Evolutionary conservation across 2,888 invertebrate genomes (phyloP).

Genomic region (Corythucha ciliata): DNA sequence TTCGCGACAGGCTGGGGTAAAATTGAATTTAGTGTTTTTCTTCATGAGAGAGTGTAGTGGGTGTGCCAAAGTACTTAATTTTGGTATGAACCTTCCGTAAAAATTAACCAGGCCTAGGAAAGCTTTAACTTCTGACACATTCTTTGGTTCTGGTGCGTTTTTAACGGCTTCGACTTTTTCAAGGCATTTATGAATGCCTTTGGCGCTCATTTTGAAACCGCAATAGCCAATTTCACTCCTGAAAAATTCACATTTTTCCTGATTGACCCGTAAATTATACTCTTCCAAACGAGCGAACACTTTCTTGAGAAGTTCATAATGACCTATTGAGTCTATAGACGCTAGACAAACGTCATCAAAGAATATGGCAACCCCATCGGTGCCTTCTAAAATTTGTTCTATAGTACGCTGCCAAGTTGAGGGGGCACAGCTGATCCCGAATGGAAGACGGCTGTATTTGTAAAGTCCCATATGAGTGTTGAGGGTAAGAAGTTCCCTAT

Average conservation of each 20-base stretch:
- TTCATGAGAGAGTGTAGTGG: slow-evolving; percentile 11
- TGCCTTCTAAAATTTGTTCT: slow-evolving; percentile 9
- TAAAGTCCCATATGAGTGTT: slow-evolving; percentile 9
- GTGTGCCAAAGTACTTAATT: neutral
- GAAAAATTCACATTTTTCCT: slow-evolving; percentile 19
- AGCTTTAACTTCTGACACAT: neutral
- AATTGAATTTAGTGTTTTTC: slow-evolving; percentile 30
- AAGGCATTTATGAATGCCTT: neutral
- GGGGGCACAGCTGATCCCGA: slow-evolving; percentile 15
- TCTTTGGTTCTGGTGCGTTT: neutral
- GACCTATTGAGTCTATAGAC: slow-evolving; percentile 1
- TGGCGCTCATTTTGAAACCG: slow-evolving; percentile 11
- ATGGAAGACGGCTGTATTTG: slow-evolving; percentile 1
- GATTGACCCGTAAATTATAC: slow-evolving; percentile 6
- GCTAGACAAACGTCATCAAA: slow-evolving; percentile 19
- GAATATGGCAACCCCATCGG: slow-evolving; percentile 7
- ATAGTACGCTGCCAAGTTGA: slow-evolving; percentile 29
- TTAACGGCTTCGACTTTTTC: slow-evolving; percentile 14
- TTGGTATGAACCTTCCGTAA: slow-evolving; percentile 5
- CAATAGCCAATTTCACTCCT: slow-evolving; percentile 8
- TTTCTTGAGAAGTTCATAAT: slow-evolving; percentile 3
- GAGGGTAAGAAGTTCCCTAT: neutral
- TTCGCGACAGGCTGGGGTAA: slow-evolving; percentile 31
- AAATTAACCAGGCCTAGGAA: slow-evolving; percentile 12
- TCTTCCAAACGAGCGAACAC: slow-evolving; percentile 10